Evolutionary conservation across 2,888 invertebrate genomes (phyloP), one percentile per base, ranked within the genome.

Genomic region (Parnassius apollo): DNA sequence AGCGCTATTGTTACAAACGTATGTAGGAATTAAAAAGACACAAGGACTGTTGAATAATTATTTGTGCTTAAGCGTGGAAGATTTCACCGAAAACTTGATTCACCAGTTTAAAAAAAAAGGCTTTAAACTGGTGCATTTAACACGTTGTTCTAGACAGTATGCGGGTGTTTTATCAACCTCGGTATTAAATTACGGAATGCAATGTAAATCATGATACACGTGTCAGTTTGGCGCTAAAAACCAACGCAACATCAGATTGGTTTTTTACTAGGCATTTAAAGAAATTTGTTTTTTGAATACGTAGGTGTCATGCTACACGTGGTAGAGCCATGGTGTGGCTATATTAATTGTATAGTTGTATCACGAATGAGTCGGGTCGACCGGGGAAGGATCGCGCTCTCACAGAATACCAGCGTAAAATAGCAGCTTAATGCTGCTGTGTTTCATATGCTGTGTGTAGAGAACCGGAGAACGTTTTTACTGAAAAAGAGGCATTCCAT

Each of bases 11-110:
- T 35, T 35, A 35, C 35, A 7, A 35, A 35, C 1, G 13, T 49
- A 12, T 8, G 13, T 1, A 46, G 18, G 18, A 18, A 11, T 35
- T 48, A 49, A 42, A 45, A 52, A 54, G 48, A 52, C 45, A 52
- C 35, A 13, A 59, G 45, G 12, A 45, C 18, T 22, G 54, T 8
- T 4, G 18, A 45, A 51, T 49, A 25, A 22, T 10, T 56, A 51
- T 51, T 51, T 11, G 51, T 46, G 45, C 57, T 61, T 51, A 57
- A 56, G 61, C 56, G 18, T 51, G 61, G 61, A 61, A 61, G 49
- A 57, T 57, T 61, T 61, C 46, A 35, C 56, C 10, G 10, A 22
- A 44, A 55, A 61, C 60, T 44, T 13, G 49, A 25, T 45, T 45
- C 59, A 57, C 61, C 61, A 56, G 61, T 61, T 61, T 46, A 11